A percentile compares a stretch with the other conserved stretches of the same genome.
Conservation (phyloP, 2,113 vertebrate genomes). For the Dascyllus trimaculatus region DNA sequence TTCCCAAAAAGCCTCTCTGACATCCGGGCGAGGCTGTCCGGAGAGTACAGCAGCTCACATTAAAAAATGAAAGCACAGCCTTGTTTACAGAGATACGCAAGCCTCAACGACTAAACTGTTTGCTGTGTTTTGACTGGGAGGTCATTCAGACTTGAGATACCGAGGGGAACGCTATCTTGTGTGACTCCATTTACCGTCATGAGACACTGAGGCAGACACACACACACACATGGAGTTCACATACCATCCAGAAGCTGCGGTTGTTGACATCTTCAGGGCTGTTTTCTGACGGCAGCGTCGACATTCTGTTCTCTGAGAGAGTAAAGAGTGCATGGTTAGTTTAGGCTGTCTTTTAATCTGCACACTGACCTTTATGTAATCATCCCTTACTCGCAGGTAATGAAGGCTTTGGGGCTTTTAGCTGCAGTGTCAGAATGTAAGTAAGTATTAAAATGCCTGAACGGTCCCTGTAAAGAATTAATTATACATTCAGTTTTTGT, state of each 20-base stretch:
- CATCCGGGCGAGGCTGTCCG: neutral
- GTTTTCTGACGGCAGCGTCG: constrained; percentile 66
- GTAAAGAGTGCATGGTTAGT: constrained; percentile 9
- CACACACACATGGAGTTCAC: neutral
- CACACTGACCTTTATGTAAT: constrained; percentile 3
- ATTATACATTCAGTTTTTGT: too few relatives aligned
- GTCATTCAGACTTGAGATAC: neutral
- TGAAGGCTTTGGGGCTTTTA: neutral
- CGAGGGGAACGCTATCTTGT: neutral
- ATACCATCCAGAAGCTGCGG: constrained; percentile 87
- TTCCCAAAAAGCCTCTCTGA: neutral
- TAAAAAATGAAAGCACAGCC: constrained; percentile 35
- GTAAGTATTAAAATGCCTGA: too few relatives aligned
- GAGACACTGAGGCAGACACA: neutral
- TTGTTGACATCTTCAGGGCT: constrained; percentile 73
- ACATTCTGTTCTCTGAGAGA: constrained; percentile 79
- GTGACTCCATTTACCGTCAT: neutral
- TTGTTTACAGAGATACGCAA: constrained; percentile 23
- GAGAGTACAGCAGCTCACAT: neutral
- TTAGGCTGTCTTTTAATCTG: neutral
- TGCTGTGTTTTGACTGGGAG: constrained; percentile 42
- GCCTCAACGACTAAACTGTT: constrained; percentile 27
- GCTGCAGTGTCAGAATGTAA: too few relatives aligned
- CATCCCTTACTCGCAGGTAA: neutral
- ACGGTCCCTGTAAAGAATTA: too few relatives aligned